Percentiles rank a stretch among this genome's conserved stretches.
Evolutionary conservation across 2,888 invertebrate genomes (phyloP).

Genomic region (Calameuta idolon): DNA sequence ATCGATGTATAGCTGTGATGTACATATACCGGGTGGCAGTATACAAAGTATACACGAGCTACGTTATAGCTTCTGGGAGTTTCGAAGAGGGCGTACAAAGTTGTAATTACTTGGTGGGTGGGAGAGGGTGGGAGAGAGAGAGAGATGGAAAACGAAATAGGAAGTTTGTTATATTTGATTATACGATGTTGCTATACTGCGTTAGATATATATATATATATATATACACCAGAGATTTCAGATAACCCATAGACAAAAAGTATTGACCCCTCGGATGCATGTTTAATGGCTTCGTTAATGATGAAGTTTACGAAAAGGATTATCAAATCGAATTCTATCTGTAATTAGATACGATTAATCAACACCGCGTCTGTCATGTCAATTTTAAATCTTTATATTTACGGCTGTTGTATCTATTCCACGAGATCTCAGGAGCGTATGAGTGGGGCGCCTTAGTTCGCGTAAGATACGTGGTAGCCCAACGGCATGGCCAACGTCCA

Average conservation of each 20-base stretch:
- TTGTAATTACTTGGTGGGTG: background rate
- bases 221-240: background rate
- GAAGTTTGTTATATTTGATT: background rate
- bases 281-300: background rate
- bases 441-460: background rate
- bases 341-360: background rate
- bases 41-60: background rate
- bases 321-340: background rate
- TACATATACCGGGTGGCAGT: background rate
- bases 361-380: background rate
- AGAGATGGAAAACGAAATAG: conserved; percentile 14
- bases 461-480: background rate
- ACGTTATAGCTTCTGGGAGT: background rate
- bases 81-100: background rate
- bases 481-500: background rate
- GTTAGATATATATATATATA: background rate
- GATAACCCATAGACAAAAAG: background rate
- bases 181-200: background rate
- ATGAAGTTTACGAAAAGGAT: background rate
- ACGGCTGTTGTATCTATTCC: background rate
- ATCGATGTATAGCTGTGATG: background rate
- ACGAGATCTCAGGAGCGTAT: background rate
- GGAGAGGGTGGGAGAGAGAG: background rate
- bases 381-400: background rate
- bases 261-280: background rate